Evolutionary conservation across 2,113 vertebrate genomes (phyloP).

Genomic region (Anhinga anhinga): DNA sequence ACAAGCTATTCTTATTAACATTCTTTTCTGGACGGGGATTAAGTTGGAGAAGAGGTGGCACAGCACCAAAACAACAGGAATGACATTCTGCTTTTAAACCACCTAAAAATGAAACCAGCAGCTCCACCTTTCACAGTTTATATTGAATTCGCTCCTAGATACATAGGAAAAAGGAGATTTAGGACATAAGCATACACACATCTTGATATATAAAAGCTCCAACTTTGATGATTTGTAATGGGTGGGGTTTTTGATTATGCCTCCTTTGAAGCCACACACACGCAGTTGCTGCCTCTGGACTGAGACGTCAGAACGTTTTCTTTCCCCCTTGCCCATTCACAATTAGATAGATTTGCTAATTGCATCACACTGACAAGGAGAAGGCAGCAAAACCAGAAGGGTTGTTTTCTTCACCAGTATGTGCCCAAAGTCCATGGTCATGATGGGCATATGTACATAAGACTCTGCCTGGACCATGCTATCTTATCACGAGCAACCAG

Average conservation of each 20-base stretch:
- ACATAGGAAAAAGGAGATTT: background rate
- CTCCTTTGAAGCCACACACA: background rate
- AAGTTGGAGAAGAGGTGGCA: background rate
- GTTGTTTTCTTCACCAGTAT: background rate
- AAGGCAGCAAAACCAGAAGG: background rate
- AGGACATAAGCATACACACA: background rate
- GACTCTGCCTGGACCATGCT: background rate
- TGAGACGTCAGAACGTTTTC: background rate
- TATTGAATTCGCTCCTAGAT: background rate
- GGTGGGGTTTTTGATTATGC: background rate
- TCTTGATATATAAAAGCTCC: background rate
- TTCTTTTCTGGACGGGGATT: conserved; percentile 14
- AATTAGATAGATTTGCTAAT: background rate
- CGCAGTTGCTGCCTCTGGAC: background rate
- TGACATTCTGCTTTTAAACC: background rate
- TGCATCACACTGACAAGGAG: background rate
- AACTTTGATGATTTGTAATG: background rate
- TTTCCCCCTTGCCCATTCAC: background rate
- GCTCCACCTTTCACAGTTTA: background rate
- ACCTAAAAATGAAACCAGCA: background rate
- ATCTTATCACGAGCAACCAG: background rate
- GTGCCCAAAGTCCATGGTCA: background rate
- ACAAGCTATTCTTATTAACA: conserved; percentile 13
- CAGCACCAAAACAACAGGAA: background rate
- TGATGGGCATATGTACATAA: background rate